These are phyloP conservation scores for Pheucticus melanocephalus DNA, from an alignment of 2,113 vertebrate genomes.

Conservation along the genomic window DNA sequence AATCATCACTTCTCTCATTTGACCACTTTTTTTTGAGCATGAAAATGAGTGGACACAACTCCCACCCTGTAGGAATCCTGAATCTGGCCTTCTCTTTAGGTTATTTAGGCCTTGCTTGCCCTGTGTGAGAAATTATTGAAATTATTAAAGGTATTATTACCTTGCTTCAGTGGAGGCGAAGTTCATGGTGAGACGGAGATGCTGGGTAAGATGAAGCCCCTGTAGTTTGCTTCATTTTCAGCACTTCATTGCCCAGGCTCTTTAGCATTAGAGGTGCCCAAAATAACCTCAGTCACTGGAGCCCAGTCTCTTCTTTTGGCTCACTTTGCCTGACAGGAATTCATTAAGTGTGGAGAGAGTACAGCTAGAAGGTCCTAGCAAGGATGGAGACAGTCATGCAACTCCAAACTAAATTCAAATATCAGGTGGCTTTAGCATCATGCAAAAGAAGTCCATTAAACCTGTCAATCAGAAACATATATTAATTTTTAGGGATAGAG, in stretches of 20 bases:
- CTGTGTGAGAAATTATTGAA: not conserved
- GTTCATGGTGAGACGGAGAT: not conserved
- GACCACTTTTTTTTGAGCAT: fast-evolving
- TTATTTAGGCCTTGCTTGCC: not conserved
- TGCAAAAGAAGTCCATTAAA: not conserved
- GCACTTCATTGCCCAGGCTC: not conserved
- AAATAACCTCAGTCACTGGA: not conserved
- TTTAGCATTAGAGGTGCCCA: not conserved
- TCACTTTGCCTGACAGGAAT: not conserved
- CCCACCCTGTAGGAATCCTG: not conserved
- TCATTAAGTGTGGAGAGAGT: not conserved
- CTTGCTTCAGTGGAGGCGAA: not conserved
- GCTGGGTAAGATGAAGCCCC: not conserved
- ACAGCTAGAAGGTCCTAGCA: not conserved
- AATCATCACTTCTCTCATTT: not conserved
- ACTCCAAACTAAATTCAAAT: not conserved
- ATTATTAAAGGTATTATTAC: not conserved
- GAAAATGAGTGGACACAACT: not conserved
- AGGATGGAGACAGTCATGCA: not conserved
- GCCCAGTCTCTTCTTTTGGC: not conserved
- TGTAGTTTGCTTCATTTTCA: not conserved
- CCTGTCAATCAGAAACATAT: not conserved
- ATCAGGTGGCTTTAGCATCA: not conserved
- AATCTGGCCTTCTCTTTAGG: not conserved
- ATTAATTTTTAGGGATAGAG: not conserved